Conservation (phyloP, 2,797 vertebrate species). For the Scolopax rusticola region DNA sequence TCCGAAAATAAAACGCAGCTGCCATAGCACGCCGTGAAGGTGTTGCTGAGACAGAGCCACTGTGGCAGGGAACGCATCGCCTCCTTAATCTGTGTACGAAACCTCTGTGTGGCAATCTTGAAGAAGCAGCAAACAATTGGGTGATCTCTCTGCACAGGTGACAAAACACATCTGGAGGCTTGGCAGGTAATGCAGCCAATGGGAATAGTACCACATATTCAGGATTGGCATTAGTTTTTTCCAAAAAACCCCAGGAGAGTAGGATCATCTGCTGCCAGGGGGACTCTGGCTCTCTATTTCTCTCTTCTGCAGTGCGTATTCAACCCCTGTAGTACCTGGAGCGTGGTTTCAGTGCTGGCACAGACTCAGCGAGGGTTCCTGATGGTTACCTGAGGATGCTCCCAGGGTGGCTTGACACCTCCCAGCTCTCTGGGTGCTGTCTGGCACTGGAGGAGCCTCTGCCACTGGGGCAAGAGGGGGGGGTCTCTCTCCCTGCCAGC, state of each 20-base stretch:
- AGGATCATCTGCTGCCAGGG: background rate
- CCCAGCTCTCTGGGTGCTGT: no score
- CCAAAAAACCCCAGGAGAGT: background rate
- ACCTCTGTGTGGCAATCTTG: background rate
- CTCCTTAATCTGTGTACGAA: background rate
- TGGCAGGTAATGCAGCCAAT: background rate
- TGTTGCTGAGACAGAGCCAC: background rate
- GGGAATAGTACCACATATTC: background rate
- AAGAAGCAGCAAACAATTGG: background rate
- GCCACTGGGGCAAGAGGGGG: background rate
- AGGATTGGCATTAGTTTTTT: background rate
- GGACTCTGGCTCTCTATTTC: background rate
- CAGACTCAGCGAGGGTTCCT: background rate
- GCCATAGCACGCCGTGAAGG: background rate
- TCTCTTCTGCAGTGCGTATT: fast-evolving
- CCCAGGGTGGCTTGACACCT: background rate
- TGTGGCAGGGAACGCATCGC: background rate
- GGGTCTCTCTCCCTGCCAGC: background rate
- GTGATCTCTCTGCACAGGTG: background rate
- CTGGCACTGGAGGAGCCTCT: background rate
- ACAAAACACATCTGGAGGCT: background rate
- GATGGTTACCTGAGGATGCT: background rate
- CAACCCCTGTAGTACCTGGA: background rate
- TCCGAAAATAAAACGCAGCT: background rate
- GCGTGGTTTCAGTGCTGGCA: background rate